phyloP scores from a whole-genome alignment of 2,888 invertebrate genomes.

The Hydraecia micacea region DNA sequence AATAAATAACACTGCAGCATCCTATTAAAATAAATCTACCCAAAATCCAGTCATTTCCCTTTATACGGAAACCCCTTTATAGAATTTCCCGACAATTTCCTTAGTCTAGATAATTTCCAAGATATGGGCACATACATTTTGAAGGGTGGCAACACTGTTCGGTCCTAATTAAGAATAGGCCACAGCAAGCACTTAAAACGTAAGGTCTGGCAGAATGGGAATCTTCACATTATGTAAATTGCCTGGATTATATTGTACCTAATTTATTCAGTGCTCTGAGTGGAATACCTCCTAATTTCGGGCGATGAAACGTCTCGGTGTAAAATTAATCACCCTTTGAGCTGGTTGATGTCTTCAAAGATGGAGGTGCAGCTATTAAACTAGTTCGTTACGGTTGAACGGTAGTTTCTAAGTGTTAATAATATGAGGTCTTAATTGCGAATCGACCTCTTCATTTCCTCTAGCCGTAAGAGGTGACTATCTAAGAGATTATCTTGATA shows the following conservation, averaged over 20 bases:
- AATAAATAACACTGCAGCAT: constrained; percentile 42
- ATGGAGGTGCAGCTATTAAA: constrained; percentile 21
- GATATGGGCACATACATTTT: constrained; percentile 58
- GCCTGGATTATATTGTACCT: constrained; percentile 69
- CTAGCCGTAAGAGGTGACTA: constrained; percentile 6
- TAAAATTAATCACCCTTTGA: constrained; percentile 57
- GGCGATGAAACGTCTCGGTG: constrained; percentile 50
- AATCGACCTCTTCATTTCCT: constrained; percentile 47
- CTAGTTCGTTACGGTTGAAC: constrained; percentile 24
- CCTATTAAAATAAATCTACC: constrained; percentile 49
- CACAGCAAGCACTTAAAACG: constrained; percentile 65
- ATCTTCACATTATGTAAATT: constrained; percentile 76
- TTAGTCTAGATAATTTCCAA: constrained; percentile 45
- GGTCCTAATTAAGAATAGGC: constrained; percentile 75
- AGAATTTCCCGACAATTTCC: constrained; percentile 44
- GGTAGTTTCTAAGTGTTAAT: constrained; percentile 51
- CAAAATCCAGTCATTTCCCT: constrained; percentile 37
- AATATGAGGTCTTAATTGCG: constrained; percentile 51
- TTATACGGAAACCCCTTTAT: constrained; percentile 27
- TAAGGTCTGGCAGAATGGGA: constrained; percentile 70
- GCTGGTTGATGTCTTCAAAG: constrained; percentile 41
- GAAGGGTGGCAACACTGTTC: constrained; percentile 48
- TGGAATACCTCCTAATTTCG: no score
- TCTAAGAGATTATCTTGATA: constrained; percentile 10
- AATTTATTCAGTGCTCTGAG: no score